Base-by-base conservation (phyloP, 1,140 invertebrate genomes). In the Samia ricini region DNA sequence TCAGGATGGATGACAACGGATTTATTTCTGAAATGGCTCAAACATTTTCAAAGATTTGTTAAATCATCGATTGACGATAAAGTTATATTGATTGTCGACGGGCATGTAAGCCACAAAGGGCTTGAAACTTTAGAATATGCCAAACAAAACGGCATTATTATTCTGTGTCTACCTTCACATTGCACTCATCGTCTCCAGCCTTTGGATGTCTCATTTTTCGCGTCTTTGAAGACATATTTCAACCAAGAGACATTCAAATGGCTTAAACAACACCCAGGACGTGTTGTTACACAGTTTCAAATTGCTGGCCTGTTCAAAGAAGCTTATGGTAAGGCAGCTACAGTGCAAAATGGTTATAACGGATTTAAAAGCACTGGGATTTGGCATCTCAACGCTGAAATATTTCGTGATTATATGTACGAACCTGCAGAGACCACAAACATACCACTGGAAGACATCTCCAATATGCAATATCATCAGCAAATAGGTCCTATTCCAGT, bases 151-250 rank as follows among this genome's bases (percentile, higher is more conserved):
- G 78, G 77, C 6, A 69, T 89, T 29, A 26, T 62, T 12, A 63
- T 89, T 21, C 22, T 87, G 1, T 77, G 80, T 61, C 48, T 79
- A 12, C 71, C 73, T 2, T 69, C 77, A 23, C 72, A 81, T 33
- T 72, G 63, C 50, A 68, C 64, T 0, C 74, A 79, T 58, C 73
- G 80, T 22, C 57, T 90, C 26, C 88, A 71, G 63, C 88, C 83
- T 6, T 58, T 83, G 1, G 61, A 71, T 69, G 64, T 67, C 0
- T 60, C 5, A 4, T 20, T 71, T 21, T 69, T 48, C 48, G 68
- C 51, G 8, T 65, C 65, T 4, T 19, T 71, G 4, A 63, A 67
- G 10, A 64, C 61, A 0, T 74, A 67, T 63, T 71, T 63, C 20
- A 55, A 69, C 26, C 66, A 67, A 63, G 69, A 67, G 57, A 63